phyloP scores from a whole-genome alignment of 2,888 invertebrate species.

The Cerastis rubricosa region DNA sequence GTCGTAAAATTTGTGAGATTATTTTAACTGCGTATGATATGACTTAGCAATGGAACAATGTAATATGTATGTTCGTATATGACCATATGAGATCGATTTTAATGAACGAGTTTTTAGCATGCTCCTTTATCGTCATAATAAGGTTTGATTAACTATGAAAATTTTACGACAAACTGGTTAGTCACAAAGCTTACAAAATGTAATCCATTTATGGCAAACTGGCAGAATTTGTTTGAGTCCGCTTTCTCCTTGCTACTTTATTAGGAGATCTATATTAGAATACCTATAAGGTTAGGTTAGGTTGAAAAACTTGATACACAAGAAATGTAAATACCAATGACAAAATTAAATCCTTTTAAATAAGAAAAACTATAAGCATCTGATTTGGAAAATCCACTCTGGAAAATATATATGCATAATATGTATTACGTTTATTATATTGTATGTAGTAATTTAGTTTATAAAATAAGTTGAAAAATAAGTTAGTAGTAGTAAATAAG shows the following conservation, averaged over 20 bases:
- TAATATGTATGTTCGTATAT: neutral
- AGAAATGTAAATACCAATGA: no score
- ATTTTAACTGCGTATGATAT: neutral
- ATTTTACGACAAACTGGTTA: neutral
- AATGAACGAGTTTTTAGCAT: neutral
- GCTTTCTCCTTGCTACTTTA: neutral
- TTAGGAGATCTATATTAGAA: no score
- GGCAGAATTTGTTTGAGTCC: neutral
- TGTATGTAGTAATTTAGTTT: no score
- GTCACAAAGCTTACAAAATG: neutral
- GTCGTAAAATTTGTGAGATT: conserved; percentile 24
- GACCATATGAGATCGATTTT: neutral
- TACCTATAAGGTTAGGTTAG: no score
- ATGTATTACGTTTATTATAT: no score
- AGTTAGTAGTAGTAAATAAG: no score
- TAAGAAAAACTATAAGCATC: no score
- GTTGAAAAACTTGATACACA: no score
- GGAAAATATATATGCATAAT: no score
- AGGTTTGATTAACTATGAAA: neutral
- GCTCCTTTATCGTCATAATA: neutral
- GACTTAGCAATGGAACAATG: neutral
- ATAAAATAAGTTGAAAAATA: no score
- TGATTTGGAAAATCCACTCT: no score
- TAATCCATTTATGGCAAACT: neutral
- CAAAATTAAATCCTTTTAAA: no score